Conservation (phyloP, 2,888 invertebrate species). For the Phymatocera aterrima region DNA sequence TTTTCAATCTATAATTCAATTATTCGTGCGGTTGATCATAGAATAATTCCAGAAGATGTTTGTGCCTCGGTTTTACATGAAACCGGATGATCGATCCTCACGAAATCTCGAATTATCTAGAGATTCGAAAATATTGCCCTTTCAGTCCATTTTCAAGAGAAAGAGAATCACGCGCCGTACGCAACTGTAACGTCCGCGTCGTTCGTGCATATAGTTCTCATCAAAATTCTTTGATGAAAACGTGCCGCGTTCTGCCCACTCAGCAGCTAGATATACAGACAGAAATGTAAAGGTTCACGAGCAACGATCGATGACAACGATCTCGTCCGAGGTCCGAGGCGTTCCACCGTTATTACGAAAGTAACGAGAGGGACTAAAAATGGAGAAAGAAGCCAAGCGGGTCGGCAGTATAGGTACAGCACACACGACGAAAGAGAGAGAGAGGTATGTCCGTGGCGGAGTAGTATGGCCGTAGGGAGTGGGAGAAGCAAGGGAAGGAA, state of each 20-base stretch:
- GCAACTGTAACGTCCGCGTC: too few relatives aligned
- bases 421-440: too few relatives aligned
- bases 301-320: neutral
- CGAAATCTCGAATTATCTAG: too few relatives aligned
- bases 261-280: neutral
- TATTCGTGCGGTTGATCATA: too few relatives aligned
- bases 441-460: constrained; percentile 12
- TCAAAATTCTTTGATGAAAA: constrained; percentile 4
- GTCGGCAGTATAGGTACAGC: too few relatives aligned
- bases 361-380: neutral
- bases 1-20: too few relatives aligned
- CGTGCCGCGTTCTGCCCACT: neutral
- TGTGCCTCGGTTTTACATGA: too few relatives aligned
- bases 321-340: neutral
- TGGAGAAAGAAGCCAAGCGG: neutral
- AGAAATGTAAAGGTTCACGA: neutral
- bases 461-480: constrained; percentile 15
- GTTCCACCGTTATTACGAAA: neutral
- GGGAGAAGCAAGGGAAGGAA: constrained; percentile 25
- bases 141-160: neutral
- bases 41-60: too few relatives aligned
- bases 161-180: too few relatives aligned
- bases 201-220: neutral
- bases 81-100: too few relatives aligned
- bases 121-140: too few relatives aligned